Evolutionary conservation across 2,797 vertebrate species (phyloP).

Genomic region (Bradypodion pumilum): DNA sequence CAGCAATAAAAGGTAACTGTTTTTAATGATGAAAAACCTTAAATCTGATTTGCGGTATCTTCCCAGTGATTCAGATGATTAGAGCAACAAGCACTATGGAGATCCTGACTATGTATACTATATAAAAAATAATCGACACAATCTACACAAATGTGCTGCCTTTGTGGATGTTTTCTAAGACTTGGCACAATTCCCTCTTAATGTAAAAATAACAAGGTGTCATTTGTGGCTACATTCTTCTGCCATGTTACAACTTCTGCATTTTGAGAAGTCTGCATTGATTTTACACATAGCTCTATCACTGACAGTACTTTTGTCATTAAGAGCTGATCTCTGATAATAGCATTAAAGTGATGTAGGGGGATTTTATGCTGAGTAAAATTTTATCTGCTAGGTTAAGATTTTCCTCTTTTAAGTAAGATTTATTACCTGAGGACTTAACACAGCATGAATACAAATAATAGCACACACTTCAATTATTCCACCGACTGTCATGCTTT

Average conservation of each 20-base stretch:
- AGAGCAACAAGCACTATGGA: too few species aligned
- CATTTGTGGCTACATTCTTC: neutral
- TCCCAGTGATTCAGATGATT: constrained; percentile 13
- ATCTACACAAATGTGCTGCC: neutral
- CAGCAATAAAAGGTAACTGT: neutral
- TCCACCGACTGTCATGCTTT: too few species aligned
- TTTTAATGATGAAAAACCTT: constrained; percentile 13
- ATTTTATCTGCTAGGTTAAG: neutral
- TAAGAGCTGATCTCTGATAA: neutral
- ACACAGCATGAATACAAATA: too few species aligned
- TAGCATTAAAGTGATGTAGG: neutral
- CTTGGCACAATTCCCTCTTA: neutral
- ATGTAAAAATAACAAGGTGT: neutral
- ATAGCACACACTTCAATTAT: too few species aligned
- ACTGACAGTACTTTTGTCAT: neutral
- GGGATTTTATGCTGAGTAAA: neutral
- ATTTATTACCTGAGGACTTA: neutral
- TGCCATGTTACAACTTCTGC: neutral
- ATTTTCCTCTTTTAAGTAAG: neutral
- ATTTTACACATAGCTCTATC: neutral
- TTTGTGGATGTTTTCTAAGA: neutral
- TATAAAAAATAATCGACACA: constrained; percentile 8
- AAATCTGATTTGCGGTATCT: constrained; percentile 21
- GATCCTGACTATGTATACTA: constrained; percentile 18
- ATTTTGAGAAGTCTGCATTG: constrained; percentile 13